These are phyloP conservation scores for Luffia ferchaultella DNA, from an alignment of 2,888 invertebrate species.

Conservation along the genomic window DNA sequence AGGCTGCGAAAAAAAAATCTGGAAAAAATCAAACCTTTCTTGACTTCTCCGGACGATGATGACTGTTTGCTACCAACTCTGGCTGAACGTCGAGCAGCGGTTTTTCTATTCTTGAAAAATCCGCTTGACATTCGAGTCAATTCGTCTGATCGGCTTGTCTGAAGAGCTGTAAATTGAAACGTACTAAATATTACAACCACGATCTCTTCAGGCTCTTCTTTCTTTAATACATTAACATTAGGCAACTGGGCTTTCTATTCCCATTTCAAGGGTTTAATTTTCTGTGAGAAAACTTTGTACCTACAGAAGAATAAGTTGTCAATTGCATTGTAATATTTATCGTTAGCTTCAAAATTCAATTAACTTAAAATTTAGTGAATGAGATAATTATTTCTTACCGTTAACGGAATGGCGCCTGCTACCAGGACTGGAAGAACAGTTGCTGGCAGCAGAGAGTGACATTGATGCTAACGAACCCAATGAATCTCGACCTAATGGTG, in stretches of 20 bases:
- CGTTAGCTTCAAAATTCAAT: no score
- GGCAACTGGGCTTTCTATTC: no score
- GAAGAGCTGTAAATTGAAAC: conserved; percentile 54
- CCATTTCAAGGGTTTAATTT: no score
- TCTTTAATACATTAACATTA: no score
- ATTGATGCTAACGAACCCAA: conserved; percentile 80
- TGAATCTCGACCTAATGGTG: conserved; percentile 61
- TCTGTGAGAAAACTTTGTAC: no score
- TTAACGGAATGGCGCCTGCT: conserved; percentile 82
- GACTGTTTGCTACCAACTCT: conserved; percentile 69
- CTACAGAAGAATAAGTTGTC: no score
- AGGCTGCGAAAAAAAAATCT: no score
- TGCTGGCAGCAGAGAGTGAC: conserved; percentile 80
- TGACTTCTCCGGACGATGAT: conserved; percentile 41
- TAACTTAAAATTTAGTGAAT: no score
- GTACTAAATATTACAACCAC: no score
- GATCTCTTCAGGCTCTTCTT: no score
- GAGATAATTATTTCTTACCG: no score
- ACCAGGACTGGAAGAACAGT: conserved; percentile 80
- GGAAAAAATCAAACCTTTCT: conserved; percentile 35
- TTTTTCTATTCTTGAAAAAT: conserved; percentile 79
- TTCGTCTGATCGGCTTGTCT: conserved; percentile 43
- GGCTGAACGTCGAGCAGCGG: conserved; percentile 80
- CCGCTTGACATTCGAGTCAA: conserved; percentile 60
- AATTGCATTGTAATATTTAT: no score